Conservation (phyloP, 2,888 invertebrate species). For the Lepidonotus clava region DNA sequence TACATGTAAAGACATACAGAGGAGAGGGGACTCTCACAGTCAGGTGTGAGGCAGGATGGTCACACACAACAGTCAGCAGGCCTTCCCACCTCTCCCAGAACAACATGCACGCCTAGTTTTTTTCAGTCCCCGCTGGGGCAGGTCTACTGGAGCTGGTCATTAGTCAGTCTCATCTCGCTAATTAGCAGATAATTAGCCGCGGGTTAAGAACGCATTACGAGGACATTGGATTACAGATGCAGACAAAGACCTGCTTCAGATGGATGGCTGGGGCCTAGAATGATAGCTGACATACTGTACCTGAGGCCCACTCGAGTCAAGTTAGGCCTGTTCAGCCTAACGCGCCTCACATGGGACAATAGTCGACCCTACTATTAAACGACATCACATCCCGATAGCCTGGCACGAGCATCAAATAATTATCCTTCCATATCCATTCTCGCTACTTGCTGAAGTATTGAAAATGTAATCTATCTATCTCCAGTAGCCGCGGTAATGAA, state of each 20-base stretch:
- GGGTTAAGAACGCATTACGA: not conserved
- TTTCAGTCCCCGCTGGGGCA: not conserved
- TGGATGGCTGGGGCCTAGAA: not conserved
- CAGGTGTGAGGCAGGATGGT: too few species aligned
- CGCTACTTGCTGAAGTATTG: too few species aligned
- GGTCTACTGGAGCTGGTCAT: not conserved
- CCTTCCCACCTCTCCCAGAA: not conserved
- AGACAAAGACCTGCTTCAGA: not conserved
- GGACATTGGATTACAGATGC: not conserved
- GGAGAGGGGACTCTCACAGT: too few species aligned
- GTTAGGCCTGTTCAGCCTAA: not conserved
- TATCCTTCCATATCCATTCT: too few species aligned
- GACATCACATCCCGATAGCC: too few species aligned
- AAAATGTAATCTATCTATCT: too few species aligned
- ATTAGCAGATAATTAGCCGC: not conserved
- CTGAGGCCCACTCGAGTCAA: not conserved
- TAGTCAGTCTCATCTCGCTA: conserved; percentile 19
- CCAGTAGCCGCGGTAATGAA: too few species aligned
- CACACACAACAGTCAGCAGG: too few species aligned
- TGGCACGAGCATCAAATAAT: too few species aligned
- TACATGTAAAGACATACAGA: too few species aligned
- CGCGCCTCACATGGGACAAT: too few species aligned
- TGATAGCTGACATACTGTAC: not conserved
- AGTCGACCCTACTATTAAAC: too few species aligned
- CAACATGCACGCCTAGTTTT: not conserved